phyloP scores from a whole-genome alignment of 2,113 vertebrate genomes.

The Fregata magnificens region DNA sequence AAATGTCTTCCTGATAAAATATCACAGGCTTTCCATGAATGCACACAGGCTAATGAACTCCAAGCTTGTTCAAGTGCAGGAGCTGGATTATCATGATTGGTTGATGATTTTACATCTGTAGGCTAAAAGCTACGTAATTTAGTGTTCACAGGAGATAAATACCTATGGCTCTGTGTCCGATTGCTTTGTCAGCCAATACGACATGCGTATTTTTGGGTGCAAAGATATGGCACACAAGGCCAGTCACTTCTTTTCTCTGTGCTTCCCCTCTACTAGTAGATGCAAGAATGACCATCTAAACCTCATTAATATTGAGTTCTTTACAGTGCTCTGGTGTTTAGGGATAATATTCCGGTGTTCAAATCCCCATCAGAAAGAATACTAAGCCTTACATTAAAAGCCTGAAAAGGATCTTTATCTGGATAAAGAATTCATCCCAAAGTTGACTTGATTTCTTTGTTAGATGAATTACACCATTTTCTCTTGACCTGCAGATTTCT shows the following conservation, averaged over 20 bases:
- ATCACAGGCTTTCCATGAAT: not conserved
- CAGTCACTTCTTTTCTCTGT: not conserved
- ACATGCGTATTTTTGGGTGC: not conserved
- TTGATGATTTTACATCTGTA: not conserved
- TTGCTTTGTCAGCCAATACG: not conserved
- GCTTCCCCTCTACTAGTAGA: not conserved
- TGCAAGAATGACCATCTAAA: not conserved
- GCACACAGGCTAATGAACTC: not conserved
- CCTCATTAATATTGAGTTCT: not conserved
- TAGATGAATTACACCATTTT: not conserved
- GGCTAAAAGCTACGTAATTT: not conserved
- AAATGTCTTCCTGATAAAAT: not conserved
- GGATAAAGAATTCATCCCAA: not conserved
- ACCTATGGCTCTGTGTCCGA: not conserved
- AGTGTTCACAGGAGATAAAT: not conserved
- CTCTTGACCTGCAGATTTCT: not conserved
- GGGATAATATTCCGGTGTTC: not conserved
- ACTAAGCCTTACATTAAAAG: not conserved
- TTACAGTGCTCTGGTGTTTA: not conserved
- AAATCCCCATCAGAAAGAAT: not conserved
- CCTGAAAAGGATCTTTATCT: not conserved
- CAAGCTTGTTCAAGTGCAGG: not conserved
- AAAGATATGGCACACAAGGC: not conserved
- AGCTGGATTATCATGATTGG: not conserved
- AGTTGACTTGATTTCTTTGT: not conserved